Evolutionary conservation across 2,888 invertebrate genomes (phyloP).

Genomic region (Crepidodera aurea): DNA sequence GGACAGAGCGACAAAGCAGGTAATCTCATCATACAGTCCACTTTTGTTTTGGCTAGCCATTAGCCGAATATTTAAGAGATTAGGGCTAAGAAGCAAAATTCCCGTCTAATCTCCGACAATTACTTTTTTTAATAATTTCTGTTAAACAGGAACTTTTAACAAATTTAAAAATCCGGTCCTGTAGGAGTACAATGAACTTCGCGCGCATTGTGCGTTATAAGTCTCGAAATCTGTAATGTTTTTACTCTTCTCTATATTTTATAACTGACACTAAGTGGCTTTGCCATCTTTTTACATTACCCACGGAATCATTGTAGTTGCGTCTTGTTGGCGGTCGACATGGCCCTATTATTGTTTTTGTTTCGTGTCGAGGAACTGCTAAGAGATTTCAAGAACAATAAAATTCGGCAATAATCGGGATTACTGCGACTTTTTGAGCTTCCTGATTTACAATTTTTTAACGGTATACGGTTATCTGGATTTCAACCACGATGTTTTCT

Average conservation of each 20-base stretch:
- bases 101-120: no score
- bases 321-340: slow-evolving; percentile 27
- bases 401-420: slow-evolving; percentile 32
- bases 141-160: no score
- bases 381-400: slow-evolving; percentile 29
- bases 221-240: slow-evolving; percentile 43
- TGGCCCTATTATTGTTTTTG: slow-evolving; percentile 36
- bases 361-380: slow-evolving; percentile 28
- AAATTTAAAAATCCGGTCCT: no score
- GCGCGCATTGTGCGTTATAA: slow-evolving; percentile 33
- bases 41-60: no score
- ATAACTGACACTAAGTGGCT: slow-evolving; percentile 47
- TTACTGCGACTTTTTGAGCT: slow-evolving; percentile 25
- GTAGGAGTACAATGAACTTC: slow-evolving; percentile 1
- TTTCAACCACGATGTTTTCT: slow-evolving; percentile 8
- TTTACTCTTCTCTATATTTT: slow-evolving; percentile 45
- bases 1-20: no score
- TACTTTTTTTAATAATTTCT: no score
- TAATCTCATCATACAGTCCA: no score
- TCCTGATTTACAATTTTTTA: slow-evolving; percentile 33
- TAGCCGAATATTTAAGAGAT: no score
- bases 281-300: slow-evolving; percentile 43
- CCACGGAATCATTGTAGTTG: slow-evolving; percentile 37
- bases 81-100: no score
- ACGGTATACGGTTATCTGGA: slow-evolving; percentile 23